Conservation (phyloP, 2,888 invertebrate species). For the Caenorhabditis drosophilae region DNA sequence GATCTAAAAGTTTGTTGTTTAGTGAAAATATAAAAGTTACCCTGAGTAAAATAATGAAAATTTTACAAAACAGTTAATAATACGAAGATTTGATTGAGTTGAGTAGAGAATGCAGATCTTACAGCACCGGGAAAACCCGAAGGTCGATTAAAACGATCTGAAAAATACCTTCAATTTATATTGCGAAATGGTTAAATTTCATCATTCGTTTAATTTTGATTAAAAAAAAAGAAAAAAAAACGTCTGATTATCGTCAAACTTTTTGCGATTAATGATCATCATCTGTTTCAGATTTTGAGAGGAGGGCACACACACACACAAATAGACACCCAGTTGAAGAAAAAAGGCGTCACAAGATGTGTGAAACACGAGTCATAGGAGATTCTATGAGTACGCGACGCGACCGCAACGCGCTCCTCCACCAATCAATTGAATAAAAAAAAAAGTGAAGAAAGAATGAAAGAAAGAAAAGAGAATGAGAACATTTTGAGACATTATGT, state of each 20-base stretch:
- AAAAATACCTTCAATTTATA: neutral
- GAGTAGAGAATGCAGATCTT: constrained; percentile 1
- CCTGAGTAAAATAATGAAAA: neutral
- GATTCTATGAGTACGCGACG: neutral
- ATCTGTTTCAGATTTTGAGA: neutral
- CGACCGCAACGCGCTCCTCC: constrained; percentile 13
- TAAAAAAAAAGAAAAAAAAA: neutral
- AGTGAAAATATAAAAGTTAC: neutral
- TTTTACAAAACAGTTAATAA: neutral
- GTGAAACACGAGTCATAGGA: too few species aligned
- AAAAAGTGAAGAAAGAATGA: neutral
- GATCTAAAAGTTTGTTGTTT: neutral
- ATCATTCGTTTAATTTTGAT: neutral
- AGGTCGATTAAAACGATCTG: constrained; percentile 4
- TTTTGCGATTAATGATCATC: neutral
- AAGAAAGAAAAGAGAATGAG: neutral
- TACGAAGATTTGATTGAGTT: too few species aligned
- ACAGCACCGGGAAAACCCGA: constrained; percentile 7
- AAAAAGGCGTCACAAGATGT: constrained; percentile 3
- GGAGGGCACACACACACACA: neutral
- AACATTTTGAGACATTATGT: too few species aligned
- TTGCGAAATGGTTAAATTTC: neutral
- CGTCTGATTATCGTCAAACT: neutral
- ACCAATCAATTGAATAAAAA: neutral
- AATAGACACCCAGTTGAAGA: neutral